Percentiles rank a stretch among this genome's conserved stretches.
These are phyloP conservation scores for Halichoerus grypus DNA, from an alignment of 2,113 vertebrate species.

Conservation along the genomic window DNA sequence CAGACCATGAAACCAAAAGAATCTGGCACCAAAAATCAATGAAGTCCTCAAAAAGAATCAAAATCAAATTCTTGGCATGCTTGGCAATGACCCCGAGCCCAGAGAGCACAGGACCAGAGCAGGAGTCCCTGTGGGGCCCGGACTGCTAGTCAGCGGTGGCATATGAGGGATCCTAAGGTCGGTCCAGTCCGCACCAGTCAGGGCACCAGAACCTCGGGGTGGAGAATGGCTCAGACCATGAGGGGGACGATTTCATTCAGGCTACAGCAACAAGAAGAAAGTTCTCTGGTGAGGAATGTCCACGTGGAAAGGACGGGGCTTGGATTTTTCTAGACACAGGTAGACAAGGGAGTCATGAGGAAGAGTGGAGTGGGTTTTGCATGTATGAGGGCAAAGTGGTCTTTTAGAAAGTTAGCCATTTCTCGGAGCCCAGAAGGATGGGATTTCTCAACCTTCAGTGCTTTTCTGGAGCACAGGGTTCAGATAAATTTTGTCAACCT, in stretches of 20 bases:
- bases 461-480: neutral
- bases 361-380: neutral
- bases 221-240: fast-evolving
- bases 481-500: neutral
- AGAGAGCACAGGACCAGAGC: neutral
- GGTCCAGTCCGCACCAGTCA: no score
- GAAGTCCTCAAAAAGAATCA: neutral
- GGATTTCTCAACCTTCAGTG: neutral
- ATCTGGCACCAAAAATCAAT: neutral
- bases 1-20: neutral
- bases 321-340: neutral
- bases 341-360: fast-evolving
- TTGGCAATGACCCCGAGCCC: fast-evolving
- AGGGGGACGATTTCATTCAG: neutral
- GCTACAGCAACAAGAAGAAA: neutral
- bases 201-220: fast-evolving
- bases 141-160: neutral
- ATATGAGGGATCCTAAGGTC: fast-evolving
- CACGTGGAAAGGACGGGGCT: neutral
- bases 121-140: neutral
- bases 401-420: neutral
- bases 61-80: neutral
- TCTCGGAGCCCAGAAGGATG: neutral
- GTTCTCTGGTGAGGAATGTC: neutral
- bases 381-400: fast-evolving